Evolutionary conservation across 2,888 invertebrate genomes (phyloP), one percentile per base, ranked within the genome.

Genomic region (Pharmacophagus antenor): DNA sequence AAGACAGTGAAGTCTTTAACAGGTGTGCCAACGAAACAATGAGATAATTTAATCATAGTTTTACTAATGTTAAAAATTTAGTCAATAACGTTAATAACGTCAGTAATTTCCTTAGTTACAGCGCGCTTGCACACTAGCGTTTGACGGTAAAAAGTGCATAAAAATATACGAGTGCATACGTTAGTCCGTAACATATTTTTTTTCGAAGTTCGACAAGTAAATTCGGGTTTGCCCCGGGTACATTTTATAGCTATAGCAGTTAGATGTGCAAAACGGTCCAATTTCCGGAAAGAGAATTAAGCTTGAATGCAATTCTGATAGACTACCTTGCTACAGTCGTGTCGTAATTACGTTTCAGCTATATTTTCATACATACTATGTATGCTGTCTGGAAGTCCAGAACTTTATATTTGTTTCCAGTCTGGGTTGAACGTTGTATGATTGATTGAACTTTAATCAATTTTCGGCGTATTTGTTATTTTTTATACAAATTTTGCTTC

Each of bases 261-360:
- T 57, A 48, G 23, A 56, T 56, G 49, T 21, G 47, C 44, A 18
- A 41, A 48, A 47, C 52, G 56, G 41, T 57, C 10, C 52, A 61
- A 57, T 61, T 61, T 61, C 56, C 53, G 47, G 22, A 12, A 44
- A 17, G 56, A 37, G 44, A 60, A 49, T 46, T 52, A 47, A 49
- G 18, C 56, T 53, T 48, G 52, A 53, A 56, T 51, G 42, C 52
- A 17, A 17, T 53, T 52, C 51, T 55, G 50, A 50, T 51, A 17
- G 50, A 49, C 12, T n/a, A 17, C 18, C 51, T 22, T 21, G n/a
- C 20, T 37, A 27, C 27, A 37, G 48, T 25, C 37, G 51, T 44
- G n/a, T 37, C 22, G 42, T 58, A 47, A 55, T 47, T 55, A 7
- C 18, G 25, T 44, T 46, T 31, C 15, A 20, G 0, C 20, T 23